Base-by-base conservation (phyloP, 2,797 vertebrate genomes). In the Zenarchopterus dispar region DNA sequence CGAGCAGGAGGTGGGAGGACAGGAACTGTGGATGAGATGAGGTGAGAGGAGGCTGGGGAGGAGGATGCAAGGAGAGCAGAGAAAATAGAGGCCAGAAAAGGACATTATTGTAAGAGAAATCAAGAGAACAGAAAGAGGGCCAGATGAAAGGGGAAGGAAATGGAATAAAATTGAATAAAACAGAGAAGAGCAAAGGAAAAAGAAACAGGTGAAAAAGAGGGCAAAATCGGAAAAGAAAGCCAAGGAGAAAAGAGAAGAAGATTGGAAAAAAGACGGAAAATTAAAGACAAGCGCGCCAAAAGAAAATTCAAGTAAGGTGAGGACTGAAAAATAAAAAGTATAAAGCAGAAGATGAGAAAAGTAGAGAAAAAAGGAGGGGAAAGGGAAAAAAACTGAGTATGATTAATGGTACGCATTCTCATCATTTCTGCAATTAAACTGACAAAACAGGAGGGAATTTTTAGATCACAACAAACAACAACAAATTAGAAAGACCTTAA, bases 21-120 rank as follows among this genome's bases (percentile, higher is more conserved):
- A 77, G 84, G 83, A 88, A 78, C 41, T 77, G 71, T 59, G 81
- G 70, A 70, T 78, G 80, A 81, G 74, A 70, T 77, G 80, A 81
- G 74, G 70, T 55, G 75, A 77, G 67, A 48, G 63, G 62, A 36
- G 50, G 50, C 10, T 21, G 9, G 28, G 8, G 51, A 48, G 23
- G 46, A 46, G 24, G 39, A 45, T 8, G 9, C 23, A 26, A 33
- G 46, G 17, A 28, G 3, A 52, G 2, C 5, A 58, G 49, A 17
- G 16, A 15, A 56, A 5, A 61, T 6, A 41, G 15, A 23, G 11
- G 23, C 9, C 10, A 15, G n/a, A 17, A 31, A 9, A 11, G 28
- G 31, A 45, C 43, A 19, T 19, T n/a, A 18, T 10, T 45, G 43
- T 28, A 28, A 28, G 4, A 28, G 28, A 7, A 28, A 28, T 28